A percentile compares a stretch with the other conserved stretches of the same genome.
phyloP scores from a whole-genome alignment of 2,113 vertebrate species.

The Gasterosteus nipponicus region DNA sequence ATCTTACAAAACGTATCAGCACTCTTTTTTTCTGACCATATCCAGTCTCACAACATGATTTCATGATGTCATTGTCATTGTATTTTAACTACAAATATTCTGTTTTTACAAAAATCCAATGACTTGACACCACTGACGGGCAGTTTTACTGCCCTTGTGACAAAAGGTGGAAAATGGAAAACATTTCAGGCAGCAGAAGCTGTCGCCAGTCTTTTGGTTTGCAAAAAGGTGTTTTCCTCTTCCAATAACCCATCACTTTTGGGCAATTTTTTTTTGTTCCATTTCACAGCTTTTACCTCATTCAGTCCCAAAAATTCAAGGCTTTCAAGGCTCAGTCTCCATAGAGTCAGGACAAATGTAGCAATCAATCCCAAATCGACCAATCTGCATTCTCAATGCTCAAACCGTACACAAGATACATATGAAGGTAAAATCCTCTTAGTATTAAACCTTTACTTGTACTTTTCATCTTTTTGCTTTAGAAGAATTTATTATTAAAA shows the following conservation, averaged over 20 bases:
- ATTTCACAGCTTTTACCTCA: conserved; percentile 21
- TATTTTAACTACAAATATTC: neutral
- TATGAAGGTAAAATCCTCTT: neutral
- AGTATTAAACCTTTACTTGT: neutral
- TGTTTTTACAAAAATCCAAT: neutral
- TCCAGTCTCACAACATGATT: neutral
- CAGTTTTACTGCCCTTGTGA: neutral
- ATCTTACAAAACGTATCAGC: neutral
- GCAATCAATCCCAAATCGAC: conserved; percentile 21
- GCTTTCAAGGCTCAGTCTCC: conserved; percentile 37
- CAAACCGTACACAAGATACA: neutral
- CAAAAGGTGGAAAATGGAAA: conserved; percentile 5
- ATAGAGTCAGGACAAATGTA: neutral
- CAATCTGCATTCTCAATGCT: conserved; percentile 13
- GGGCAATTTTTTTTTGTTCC: conserved; percentile 28
- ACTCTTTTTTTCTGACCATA: neutral
- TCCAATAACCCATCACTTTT: conserved; percentile 14
- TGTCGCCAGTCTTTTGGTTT: conserved; percentile 6
- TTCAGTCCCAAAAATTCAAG: conserved; percentile 12
- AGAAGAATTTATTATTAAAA: neutral
- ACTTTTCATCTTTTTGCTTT: conserved; percentile 12
- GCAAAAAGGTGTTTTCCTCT: conserved; percentile 2
- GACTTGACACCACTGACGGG: neutral
- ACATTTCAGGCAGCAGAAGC: conserved; percentile 11
- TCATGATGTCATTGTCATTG: neutral